Percentiles rank a stretch among this genome's conserved stretches.
These are phyloP conservation scores for Parnassius glacialis DNA, from an alignment of 2,888 invertebrate genomes.

Conservation along the genomic window DNA sequence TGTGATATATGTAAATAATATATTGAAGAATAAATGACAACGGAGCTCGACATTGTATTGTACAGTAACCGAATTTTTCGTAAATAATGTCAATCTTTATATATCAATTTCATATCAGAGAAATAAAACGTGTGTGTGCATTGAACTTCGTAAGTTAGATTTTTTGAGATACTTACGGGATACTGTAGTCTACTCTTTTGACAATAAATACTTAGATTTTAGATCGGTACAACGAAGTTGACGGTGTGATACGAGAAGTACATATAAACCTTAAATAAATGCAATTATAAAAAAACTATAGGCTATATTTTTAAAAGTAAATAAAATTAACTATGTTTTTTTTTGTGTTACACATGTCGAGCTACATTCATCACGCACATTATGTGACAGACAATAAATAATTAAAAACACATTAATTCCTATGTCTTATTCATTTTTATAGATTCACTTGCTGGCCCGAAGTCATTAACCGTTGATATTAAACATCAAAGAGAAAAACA, in stretches of 20 bases:
- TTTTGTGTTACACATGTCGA: no score
- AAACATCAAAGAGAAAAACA: no score
- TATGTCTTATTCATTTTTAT: no score
- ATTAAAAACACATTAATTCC: no score
- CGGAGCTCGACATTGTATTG: slow-evolving; percentile 41
- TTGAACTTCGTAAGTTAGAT: slow-evolving; percentile 47
- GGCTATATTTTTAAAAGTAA: no score
- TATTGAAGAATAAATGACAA: slow-evolving; percentile 37
- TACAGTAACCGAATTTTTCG: slow-evolving; percentile 58
- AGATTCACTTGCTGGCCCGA: no score
- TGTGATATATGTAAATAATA: slow-evolving; percentile 47
- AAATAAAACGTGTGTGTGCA: slow-evolving; percentile 49
- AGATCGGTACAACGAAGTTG: slow-evolving; percentile 11
- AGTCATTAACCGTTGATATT: no score
- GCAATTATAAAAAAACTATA: neutral
- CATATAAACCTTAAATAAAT: neutral
- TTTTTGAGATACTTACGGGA: slow-evolving; percentile 34
- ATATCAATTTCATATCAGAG: slow-evolving; percentile 78
- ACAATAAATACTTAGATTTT: slow-evolving; percentile 28
- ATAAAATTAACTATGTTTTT: no score
- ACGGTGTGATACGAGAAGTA: slow-evolving; percentile 5
- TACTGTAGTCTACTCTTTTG: slow-evolving; percentile 33
- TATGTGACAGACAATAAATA: no score
- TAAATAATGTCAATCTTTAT: slow-evolving; percentile 72
- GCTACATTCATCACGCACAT: no score